phyloP scores from a whole-genome alignment of 1,140 invertebrate species.

The Centruroides sculpturatus region DNA sequence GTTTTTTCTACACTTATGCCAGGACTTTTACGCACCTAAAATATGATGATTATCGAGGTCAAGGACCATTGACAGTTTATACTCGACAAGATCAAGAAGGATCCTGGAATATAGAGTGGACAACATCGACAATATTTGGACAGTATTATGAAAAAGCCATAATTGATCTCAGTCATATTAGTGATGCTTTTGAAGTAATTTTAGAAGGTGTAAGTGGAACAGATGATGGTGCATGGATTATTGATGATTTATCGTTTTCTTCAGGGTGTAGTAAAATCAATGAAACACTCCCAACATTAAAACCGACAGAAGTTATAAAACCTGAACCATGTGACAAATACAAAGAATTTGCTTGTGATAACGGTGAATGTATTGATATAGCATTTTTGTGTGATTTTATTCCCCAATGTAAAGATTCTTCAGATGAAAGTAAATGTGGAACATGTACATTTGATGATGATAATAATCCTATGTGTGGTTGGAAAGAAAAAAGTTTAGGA shows the following conservation, averaged over 20 bases:
- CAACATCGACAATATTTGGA: not conserved
- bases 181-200: conserved; percentile 19
- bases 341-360: conserved; percentile 59
- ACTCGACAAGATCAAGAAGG: conserved; percentile 5
- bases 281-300: conserved; percentile 3
- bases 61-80: conserved; percentile 11
- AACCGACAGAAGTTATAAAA: not conserved
- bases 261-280: conserved; percentile 19
- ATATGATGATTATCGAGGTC: conserved; percentile 9
- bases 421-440: conserved; percentile 16
- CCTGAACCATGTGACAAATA: not conserved
- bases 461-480: conserved; percentile 12
- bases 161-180: conserved; percentile 1
- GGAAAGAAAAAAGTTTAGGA: conserved; percentile 8
- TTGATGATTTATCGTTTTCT: conserved; percentile 30
- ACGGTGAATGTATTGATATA: conserved; percentile 48
- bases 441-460: conserved; percentile 9
- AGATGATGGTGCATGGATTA: conserved; percentile 25
- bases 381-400: conserved; percentile 15
- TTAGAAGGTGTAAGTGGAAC: conserved; percentile 24
- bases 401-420: conserved; percentile 10
- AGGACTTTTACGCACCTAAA: conserved; percentile 4
- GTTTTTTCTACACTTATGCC: conserved; percentile 16
- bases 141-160: conserved; percentile 15
- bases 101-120: conserved; percentile 1